A percentile compares a stretch with the other conserved stretches of the same genome.
These are phyloP conservation scores for Vultur gryphus DNA, from an alignment of 2,797 vertebrate genomes.

Conservation along the genomic window DNA sequence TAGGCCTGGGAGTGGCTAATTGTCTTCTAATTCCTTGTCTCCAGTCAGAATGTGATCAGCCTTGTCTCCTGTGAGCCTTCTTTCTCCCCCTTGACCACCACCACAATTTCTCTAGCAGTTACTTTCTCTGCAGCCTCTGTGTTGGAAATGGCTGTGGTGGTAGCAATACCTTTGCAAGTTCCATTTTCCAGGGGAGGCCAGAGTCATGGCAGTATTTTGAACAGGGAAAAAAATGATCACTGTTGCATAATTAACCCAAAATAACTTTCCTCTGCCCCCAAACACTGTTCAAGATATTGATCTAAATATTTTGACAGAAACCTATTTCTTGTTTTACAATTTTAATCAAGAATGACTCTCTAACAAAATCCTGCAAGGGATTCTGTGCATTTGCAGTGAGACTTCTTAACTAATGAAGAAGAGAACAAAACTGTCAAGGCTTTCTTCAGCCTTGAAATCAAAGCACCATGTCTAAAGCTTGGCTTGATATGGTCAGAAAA, in stretches of 20 bases:
- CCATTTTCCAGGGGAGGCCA: neutral
- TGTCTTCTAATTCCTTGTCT: neutral
- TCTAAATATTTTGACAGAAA: neutral
- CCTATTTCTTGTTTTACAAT: neutral
- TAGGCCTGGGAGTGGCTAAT: neutral
- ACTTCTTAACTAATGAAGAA: neutral
- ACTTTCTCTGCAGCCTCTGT: neutral
- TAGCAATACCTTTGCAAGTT: neutral
- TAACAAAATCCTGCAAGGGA: neutral
- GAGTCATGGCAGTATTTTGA: neutral
- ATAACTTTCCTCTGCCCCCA: neutral
- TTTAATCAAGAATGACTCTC: neutral
- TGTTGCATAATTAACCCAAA: neutral
- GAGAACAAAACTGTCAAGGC: neutral
- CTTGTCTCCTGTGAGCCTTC: neutral
- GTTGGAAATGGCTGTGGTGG: neutral
- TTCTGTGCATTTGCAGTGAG: neutral
- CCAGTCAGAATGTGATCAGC: neutral
- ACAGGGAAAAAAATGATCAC: neutral
- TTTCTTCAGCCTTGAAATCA: neutral
- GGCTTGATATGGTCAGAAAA: neutral
- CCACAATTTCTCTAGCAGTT: neutral
- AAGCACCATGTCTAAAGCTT: neutral
- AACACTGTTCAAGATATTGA: neutral
- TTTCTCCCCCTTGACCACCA: neutral